Evolutionary conservation across 2,888 invertebrate genomes (phyloP).

Genomic region (Scaptomyza polygonia): DNA sequence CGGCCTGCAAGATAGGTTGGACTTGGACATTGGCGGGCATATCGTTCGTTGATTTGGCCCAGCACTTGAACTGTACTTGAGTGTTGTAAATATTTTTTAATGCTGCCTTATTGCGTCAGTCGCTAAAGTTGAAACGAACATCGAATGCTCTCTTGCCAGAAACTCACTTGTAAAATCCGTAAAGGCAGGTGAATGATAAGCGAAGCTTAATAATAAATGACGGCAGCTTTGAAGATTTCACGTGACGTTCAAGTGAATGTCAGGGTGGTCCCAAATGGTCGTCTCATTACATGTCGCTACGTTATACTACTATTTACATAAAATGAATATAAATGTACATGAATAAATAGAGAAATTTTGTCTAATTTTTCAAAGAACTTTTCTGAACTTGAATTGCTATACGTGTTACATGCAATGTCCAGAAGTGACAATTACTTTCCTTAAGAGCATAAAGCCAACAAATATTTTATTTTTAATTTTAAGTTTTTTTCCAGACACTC

Average conservation of each 20-base stretch:
- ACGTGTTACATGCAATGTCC: slow-evolving; percentile 30
- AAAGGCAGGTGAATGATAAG: slow-evolving; percentile 47
- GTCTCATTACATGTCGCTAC: not conserved
- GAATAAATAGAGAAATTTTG: not conserved
- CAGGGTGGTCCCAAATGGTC: slow-evolving; percentile 48
- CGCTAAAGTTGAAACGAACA: slow-evolving; percentile 71
- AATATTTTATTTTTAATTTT: slow-evolving; percentile 44
- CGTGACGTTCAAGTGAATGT: slow-evolving; percentile 39
- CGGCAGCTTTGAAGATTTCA: slow-evolving; percentile 52
- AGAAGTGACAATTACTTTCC: slow-evolving; percentile 23
- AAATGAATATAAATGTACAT: not conserved
- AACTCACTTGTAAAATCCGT: slow-evolving; percentile 1
- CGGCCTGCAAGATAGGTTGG: slow-evolving; percentile 33
- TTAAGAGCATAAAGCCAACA: slow-evolving; percentile 55
- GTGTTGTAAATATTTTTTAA: slow-evolving; percentile 80
- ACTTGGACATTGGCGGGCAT: slow-evolving; percentile 58
- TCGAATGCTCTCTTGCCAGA: slow-evolving; percentile 55
- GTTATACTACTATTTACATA: slow-evolving; percentile 7
- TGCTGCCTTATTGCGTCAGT: slow-evolving; percentile 64
- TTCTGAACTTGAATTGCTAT: not conserved
- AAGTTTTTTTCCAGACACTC: slow-evolving; percentile 27
- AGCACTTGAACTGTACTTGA: slow-evolving; percentile 80
- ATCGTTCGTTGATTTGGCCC: slow-evolving; percentile 73
- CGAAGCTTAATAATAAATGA: slow-evolving; percentile 69
- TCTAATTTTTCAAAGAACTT: not conserved